Evolutionary conservation across 2,113 vertebrate species (phyloP).

Genomic region (Petaurus breviceps): DNA sequence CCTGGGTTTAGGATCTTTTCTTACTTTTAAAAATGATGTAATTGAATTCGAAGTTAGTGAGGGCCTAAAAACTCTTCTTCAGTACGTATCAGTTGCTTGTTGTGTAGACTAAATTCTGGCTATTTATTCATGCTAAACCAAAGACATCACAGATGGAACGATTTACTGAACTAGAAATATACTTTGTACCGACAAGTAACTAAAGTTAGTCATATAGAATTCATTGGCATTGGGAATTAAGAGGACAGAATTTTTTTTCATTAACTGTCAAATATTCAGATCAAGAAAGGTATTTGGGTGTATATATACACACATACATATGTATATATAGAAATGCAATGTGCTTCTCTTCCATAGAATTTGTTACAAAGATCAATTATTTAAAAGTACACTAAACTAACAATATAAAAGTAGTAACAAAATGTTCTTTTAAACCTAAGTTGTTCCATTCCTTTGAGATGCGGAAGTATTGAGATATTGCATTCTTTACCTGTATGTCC

Average conservation of each 20-base stretch:
- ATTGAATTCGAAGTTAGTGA: neutral
- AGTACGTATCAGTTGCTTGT: neutral
- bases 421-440: neutral
- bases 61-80: neutral
- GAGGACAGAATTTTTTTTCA: neutral
- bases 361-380: neutral
- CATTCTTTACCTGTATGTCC: constrained; percentile 93
- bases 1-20: constrained; percentile 29
- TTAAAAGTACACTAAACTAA: constrained; percentile 12
- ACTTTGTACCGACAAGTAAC: neutral
- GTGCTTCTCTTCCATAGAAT: neutral
- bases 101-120: constrained; percentile 55
- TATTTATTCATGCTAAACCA: constrained; percentile 7
- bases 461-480: neutral
- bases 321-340: neutral
- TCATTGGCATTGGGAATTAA: constrained; percentile 2
- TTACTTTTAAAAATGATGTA: constrained; percentile 8
- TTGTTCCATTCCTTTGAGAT: neutral
- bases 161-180: constrained; percentile 54
- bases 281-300: neutral
- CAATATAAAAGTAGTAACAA: neutral
- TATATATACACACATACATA: neutral
- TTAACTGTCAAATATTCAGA: neutral
- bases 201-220: neutral
- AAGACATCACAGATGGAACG: constrained; percentile 41